Conservation (phyloP, 1,140 invertebrate species). For the Phymastichus coffea region DNA sequence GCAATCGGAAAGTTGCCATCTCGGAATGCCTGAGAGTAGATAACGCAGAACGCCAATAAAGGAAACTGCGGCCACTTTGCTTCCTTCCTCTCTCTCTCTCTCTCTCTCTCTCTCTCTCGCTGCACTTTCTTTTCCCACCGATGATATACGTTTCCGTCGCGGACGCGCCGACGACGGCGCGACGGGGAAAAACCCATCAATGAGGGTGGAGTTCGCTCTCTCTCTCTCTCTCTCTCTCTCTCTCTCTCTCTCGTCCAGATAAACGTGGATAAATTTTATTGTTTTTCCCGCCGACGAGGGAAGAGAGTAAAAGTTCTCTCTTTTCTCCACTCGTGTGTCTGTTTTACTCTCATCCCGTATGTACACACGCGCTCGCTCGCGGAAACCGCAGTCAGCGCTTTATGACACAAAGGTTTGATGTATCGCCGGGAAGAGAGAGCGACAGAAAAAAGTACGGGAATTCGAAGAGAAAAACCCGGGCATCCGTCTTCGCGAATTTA, state of each 20-base stretch:
- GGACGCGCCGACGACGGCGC: background rate
- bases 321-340: background rate
- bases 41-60: background rate
- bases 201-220: too few relatives aligned
- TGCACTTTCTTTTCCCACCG: background rate
- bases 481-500: slow-evolving; percentile 15
- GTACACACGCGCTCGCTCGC: background rate
- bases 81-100: too few relatives aligned
- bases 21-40: too few relatives aligned
- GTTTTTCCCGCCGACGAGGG: too few relatives aligned
- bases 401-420: slow-evolving; percentile 22
- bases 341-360: background rate
- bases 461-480: background rate
- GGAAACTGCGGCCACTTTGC: background rate
- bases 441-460: background rate
- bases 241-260: slow-evolving; percentile 23
- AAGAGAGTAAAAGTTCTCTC: background rate
- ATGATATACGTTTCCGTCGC: background rate
- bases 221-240: too few relatives aligned
- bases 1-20: too few relatives aligned
- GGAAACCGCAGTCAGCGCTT: slow-evolving; percentile 15
- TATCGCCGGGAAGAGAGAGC: background rate
- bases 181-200: slow-evolving; percentile 6
- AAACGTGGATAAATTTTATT: slow-evolving; percentile 25
- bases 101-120: too few relatives aligned